Base-by-base conservation (phyloP, 2,113 vertebrate genomes). In the Corythornis madagascariensis region DNA sequence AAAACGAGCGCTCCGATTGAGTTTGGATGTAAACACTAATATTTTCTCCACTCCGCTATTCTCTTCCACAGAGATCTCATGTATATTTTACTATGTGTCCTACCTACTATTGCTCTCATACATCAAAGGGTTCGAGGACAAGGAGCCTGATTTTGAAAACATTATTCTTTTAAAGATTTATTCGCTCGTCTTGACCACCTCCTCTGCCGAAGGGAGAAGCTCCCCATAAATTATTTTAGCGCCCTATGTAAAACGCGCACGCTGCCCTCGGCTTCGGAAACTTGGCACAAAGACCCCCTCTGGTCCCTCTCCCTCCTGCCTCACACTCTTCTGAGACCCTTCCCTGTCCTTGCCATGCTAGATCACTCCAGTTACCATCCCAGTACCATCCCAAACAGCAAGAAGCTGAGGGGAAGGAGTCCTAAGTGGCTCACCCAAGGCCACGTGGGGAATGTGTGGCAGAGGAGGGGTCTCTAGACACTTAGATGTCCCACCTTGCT, bases 151-250 rank as follows among this genome's bases (percentile, higher is more conserved):
- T 98, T 98, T 96, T 96, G 97, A 98, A 98, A 98, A 98, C 97
- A 98, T 98, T 98, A 98, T 98, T 98, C 97, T 98, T 98, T 97
- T 97, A 97, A 97, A 98, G 97, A 98, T 98, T 98, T 97, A 98
- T 97, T 97, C 38, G 88, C 97, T 97, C 83, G 0, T 98, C 97
- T 94, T 97, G 97, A 98, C 97, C 97, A 98, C 96, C 97, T 97
- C 89, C 88, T 97, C 93, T 66, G 96, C 97, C 47, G 82, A 96
- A 96, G 80, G 82, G 83, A 97, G 93, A 93, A 65, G 71, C 69
- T 93, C 93, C 89, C 96, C 95, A 96, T 97, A 97, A 97, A 97
- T 98, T 97, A 98, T 97, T 96, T 89, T 90, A 88, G 96, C 21
- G 28, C 7, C 70, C 80, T 73, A 72, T 89, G 96, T 94, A 96